Evolutionary conservation across 1,140 invertebrate species (phyloP).

Genomic region (Sycophila sp.): DNA sequence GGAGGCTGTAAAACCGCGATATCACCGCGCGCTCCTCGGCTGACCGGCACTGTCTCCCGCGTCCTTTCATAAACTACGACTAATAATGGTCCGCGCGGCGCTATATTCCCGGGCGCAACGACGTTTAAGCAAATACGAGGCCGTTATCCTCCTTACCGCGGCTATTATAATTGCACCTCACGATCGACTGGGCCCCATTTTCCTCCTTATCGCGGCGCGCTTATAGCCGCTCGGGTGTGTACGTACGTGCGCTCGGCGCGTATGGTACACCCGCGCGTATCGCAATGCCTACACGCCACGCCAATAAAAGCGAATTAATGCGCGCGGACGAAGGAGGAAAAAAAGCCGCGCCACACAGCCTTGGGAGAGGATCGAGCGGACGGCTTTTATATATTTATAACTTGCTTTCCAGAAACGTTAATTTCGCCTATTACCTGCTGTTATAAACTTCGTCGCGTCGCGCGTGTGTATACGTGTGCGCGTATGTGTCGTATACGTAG

Average conservation of each 20-base stretch:
- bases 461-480: neutral
- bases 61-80: neutral
- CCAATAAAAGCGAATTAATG: constrained; percentile 29
- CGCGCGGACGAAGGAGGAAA: neutral
- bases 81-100: neutral
- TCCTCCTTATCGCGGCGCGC: constrained; percentile 10
- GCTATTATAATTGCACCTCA: constrained; percentile 28
- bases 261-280: neutral
- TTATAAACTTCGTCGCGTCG: constrained; percentile 23
- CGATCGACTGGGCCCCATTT: constrained; percentile 15
- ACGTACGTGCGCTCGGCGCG: neutral
- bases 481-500: neutral
- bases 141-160: constrained; percentile 4
- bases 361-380: constrained; percentile 9
- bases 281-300: constrained; percentile 1
- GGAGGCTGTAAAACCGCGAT: too few relatives aligned
- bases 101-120: neutral
- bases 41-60: neutral
- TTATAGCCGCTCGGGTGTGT: neutral
- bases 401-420: constrained; percentile 25
- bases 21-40: too few relatives aligned
- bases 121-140: constrained; percentile 14
- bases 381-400: constrained; percentile 34
- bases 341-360: constrained; percentile 8
- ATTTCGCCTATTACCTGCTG: constrained; percentile 37